These are phyloP conservation scores for Ceratina japonica DNA, from an alignment of 1,140 invertebrate species.

Conservation along the genomic window DNA sequence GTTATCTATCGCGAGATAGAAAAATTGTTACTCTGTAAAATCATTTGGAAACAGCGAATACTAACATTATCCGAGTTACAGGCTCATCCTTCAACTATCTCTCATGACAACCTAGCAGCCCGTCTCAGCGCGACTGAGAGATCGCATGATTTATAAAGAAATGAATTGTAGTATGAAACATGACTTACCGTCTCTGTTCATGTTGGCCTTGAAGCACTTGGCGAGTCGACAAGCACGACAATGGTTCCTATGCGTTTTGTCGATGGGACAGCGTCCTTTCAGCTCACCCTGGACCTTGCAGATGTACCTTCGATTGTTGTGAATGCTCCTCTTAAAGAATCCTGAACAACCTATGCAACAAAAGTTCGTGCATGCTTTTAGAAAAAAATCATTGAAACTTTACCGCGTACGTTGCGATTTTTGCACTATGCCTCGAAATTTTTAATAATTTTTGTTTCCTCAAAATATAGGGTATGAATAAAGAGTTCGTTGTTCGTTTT, in stretches of 20 bases:
- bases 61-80: no score
- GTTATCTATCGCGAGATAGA: neutral
- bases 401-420: no score
- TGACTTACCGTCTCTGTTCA: conserved; percentile 99
- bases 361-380: conserved; percentile 87
- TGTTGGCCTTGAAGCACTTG: conserved; percentile 97
- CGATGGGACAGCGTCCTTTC: conserved; percentile 96
- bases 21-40: no score
- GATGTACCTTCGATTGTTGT: conserved; percentile 96
- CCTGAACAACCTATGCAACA: conserved; percentile 90
- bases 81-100: no score
- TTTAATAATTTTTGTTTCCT: no score
- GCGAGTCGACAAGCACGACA: conserved; percentile 97
- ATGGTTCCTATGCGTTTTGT: conserved; percentile 98
- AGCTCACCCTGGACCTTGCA: conserved; percentile 96
- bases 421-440: no score
- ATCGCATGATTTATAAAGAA: neutral
- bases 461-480: no score
- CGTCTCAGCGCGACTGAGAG: neutral
- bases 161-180: neutral
- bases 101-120: no score
- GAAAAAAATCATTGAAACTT: neutral
- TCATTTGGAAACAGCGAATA: no score
- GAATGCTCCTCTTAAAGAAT: conserved; percentile 98
- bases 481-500: no score